Percentiles rank a stretch among this genome's conserved stretches.
These are phyloP conservation scores for Elephantulus edwardii DNA, from an alignment of 2,113 vertebrate genomes.

Conservation along the genomic window DNA sequence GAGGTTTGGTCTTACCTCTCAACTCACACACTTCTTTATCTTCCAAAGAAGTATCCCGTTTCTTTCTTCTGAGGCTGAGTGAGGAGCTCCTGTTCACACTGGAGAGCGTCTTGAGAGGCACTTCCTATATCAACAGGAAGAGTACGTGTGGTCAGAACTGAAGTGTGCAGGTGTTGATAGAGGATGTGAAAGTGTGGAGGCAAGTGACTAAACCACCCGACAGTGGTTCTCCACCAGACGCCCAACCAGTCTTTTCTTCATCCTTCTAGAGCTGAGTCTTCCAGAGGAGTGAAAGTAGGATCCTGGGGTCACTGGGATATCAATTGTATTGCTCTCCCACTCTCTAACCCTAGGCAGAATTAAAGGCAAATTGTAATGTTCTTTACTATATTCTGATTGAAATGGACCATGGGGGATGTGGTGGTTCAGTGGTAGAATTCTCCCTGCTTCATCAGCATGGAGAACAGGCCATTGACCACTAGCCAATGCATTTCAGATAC, in stretches of 20 bases:
- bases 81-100: background rate
- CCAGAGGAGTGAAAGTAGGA: background rate
- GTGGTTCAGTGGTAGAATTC: background rate
- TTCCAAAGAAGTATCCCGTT: background rate
- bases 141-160: constrained; percentile 53
- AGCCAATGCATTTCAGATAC: background rate
- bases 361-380: background rate
- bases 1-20: constrained; percentile 55
- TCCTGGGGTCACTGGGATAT: background rate
- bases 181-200: constrained; percentile 78
- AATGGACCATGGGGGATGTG: background rate
- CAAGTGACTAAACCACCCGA: background rate
- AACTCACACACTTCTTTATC: background rate
- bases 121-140: constrained; percentile 77
- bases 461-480: background rate
- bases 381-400: background rate
- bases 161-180: constrained; percentile 73
- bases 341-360: background rate
- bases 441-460: background rate
- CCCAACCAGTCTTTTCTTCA: background rate
- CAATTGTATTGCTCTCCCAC: background rate
- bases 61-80: constrained; percentile 22
- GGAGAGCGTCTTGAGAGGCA: constrained; percentile 64
- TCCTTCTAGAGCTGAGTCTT: background rate
- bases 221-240: background rate